phyloP scores from a whole-genome alignment of 1,140 invertebrate species.

The Ganaspis sp. region DNA sequence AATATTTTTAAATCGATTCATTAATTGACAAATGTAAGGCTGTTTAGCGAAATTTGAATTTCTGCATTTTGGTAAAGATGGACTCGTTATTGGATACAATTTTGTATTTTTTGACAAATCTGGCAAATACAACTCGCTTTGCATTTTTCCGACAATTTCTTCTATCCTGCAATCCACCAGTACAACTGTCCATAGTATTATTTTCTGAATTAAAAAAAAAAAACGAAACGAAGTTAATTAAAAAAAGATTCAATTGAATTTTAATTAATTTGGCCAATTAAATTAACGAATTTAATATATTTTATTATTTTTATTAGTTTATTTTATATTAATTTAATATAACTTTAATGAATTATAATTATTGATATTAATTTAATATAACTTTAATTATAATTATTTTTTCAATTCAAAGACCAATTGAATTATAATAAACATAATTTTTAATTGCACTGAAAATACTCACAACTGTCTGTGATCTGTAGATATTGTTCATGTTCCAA shows the following conservation, averaged over 20 bases:
- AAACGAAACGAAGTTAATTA: background rate
- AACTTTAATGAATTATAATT: no score
- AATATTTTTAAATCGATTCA: slow-evolving; percentile 2
- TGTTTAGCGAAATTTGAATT: background rate
- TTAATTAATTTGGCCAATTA: background rate
- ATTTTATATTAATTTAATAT: no score
- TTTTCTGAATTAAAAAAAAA: background rate
- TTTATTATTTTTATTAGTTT: no score
- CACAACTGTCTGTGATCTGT: background rate
- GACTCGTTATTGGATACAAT: background rate
- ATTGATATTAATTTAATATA: no score
- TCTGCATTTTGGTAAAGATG: background rate
- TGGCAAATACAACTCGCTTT: background rate
- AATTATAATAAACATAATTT: no score
- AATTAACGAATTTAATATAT: no score
- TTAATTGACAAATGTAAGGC: background rate
- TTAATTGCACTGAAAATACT: background rate
- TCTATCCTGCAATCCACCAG: background rate
- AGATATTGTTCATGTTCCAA: slow-evolving; percentile 1
- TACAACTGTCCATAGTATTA: background rate
- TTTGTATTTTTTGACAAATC: background rate
- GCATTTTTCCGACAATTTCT: background rate
- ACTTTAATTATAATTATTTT: no score
- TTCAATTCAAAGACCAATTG: no score
- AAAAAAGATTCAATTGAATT: background rate